Conservation (phyloP, 2,888 invertebrate genomes). For the Andrena chrysosceles region DNA sequence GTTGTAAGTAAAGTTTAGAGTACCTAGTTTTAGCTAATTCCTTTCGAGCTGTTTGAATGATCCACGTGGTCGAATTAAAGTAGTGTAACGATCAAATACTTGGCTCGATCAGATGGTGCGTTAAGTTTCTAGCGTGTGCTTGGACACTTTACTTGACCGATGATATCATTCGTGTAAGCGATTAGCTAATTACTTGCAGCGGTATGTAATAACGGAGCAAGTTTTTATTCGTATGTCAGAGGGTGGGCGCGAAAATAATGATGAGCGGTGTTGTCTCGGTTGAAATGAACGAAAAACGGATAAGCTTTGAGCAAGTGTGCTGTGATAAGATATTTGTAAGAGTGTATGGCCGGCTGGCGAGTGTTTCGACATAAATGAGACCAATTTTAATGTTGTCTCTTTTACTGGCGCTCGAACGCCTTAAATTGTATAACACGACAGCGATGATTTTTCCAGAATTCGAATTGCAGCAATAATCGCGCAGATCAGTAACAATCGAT, state of each 20-base stretch:
- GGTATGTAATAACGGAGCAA: background rate
- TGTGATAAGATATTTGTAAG: conserved; percentile 40
- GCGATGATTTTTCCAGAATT: conserved; percentile 2
- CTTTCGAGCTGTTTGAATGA: too few species aligned
- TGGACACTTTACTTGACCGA: background rate
- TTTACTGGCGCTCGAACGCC: background rate
- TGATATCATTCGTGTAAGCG: background rate
- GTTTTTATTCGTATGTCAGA: conserved; percentile 4
- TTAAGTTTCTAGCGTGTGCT: background rate
- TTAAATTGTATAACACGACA: background rate
- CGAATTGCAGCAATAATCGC: background rate
- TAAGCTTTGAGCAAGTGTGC: conserved; percentile 12
- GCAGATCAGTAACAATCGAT: background rate
- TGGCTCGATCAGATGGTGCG: background rate
- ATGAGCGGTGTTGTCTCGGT: background rate
- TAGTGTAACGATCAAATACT: background rate
- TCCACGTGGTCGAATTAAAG: background rate
- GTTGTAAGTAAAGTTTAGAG: too few species aligned
- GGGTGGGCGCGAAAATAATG: background rate
- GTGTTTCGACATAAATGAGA: conserved; percentile 33
- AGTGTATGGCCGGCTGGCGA: conserved; percentile 6
- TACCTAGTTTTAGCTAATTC: too few species aligned
- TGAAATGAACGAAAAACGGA: conserved; percentile 21
- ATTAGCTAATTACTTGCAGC: background rate
- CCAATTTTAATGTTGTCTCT: conserved; percentile 39